Base-by-base conservation (phyloP, 2,888 invertebrate species). In the Hydroisotoma schaefferi region DNA sequence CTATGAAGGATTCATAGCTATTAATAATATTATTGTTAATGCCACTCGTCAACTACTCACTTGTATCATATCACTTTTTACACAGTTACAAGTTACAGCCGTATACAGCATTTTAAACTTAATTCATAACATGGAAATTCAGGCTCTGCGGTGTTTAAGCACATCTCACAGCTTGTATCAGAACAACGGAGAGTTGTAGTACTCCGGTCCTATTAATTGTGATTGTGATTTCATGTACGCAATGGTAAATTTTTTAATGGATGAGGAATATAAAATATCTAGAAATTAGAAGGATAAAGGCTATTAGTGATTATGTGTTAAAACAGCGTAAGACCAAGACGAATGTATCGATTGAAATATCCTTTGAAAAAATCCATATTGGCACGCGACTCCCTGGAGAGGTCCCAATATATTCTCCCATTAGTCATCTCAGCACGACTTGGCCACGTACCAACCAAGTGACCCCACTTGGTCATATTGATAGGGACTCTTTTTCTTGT, bases 371-470 rank as follows among this genome's bases (percentile, higher is more conserved):
- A 47, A 55, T 53, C 26, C 48, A 43, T 55, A 59, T 60, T 67
- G 67, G 68, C 70, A 70, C 68, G 68, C 65, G 68, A 67, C 68
- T 66, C 66, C 70, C 70, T 61, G 70, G 57, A 62, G 70, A 61
- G 67, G 61, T 57, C 61, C 48, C 55, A 59, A 62, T 60, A 37
- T 47, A 65, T 54, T 61, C 64, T 63, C 65, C 59, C 67, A 70
- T 70, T 70, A 70, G 64, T 70, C 67, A 70, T 67, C 69, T 66
- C 69, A 70, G 67, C 69, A 65, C 63, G 69, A 53, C 26, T 53
- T 25, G 53, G 43, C 53, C 53, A 53, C 38, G 53, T 33, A 52
- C 37, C 52, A 40, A 40, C 40, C n/a, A 18, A 18, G n/a, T 49
- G 49, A 18, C 26, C 49, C 28, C 27, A 5, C n/a, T 26, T 49